A percentile compares a stretch with the other conserved stretches of the same genome.
Evolutionary conservation across 2,797 vertebrate species (phyloP).

Genomic region (Pampus argenteus): DNA sequence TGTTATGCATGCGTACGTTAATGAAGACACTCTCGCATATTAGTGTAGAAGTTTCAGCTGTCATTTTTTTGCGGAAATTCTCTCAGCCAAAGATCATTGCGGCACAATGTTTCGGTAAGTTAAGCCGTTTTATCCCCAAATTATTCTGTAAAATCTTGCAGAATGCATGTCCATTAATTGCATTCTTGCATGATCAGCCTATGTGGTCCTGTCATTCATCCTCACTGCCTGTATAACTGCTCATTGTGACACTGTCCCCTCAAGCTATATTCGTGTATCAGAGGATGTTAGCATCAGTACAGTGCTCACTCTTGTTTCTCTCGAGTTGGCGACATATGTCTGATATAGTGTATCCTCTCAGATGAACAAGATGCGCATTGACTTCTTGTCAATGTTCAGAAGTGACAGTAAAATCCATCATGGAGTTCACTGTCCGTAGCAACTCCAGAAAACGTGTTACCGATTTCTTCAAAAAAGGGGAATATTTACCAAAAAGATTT

Average conservation of each 20-base stretch:
- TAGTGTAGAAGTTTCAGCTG: constrained; percentile 29
- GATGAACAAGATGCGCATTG: constrained; percentile 68
- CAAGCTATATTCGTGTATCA: constrained; percentile 64
- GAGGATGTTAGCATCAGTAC: constrained; percentile 62
- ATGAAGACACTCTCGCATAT: constrained; percentile 31
- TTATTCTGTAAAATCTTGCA: constrained; percentile 49
- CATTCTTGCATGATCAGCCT: constrained; percentile 65
- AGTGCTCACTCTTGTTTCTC: constrained; percentile 76
- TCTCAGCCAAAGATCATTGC: constrained; percentile 34
- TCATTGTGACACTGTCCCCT: constrained; percentile 72
- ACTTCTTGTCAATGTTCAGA: constrained; percentile 49
- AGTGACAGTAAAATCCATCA: constrained; percentile 35
- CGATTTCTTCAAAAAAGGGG: neutral
- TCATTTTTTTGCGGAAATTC: constrained; percentile 37
- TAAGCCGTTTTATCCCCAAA: constrained; percentile 43
- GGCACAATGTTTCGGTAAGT: constrained; percentile 38
- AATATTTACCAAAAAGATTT: constrained; percentile 1
- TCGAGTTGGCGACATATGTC: constrained; percentile 60
- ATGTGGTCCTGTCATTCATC: constrained; percentile 77
- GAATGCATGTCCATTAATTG: constrained; percentile 58
- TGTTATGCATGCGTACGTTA: constrained; percentile 36
- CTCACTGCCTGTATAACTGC: constrained; percentile 66
- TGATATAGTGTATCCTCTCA: constrained; percentile 48
- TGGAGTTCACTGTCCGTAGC: constrained; percentile 22
- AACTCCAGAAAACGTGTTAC: neutral